A percentile compares a stretch with the other conserved stretches of the same genome.
Evolutionary conservation across 2,888 invertebrate genomes (phyloP).

Genomic region (Drosophila formosana): DNA sequence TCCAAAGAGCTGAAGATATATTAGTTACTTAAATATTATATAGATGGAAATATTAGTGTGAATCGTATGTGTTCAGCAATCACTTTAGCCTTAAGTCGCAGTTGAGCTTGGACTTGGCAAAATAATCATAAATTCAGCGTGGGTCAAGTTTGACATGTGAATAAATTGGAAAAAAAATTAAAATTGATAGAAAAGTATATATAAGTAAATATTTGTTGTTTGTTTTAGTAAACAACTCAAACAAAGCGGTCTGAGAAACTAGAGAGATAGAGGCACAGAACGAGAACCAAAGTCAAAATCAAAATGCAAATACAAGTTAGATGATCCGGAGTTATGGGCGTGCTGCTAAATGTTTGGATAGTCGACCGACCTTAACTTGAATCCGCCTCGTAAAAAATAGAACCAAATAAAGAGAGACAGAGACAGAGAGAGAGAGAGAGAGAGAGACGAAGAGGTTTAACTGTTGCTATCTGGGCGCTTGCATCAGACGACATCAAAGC

Average conservation of each 20-base stretch:
- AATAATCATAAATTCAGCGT: slow-evolving; percentile 16
- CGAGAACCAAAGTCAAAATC: slow-evolving; percentile 44
- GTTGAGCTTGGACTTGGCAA: slow-evolving; percentile 29
- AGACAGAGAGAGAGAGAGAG: neutral
- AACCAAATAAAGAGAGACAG: slow-evolving; percentile 8
- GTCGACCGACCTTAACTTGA: slow-evolving; percentile 33
- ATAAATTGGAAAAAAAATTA: slow-evolving; percentile 14
- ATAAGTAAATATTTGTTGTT: slow-evolving; percentile 9
- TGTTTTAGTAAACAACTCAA: slow-evolving; percentile 42
- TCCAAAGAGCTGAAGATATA: neutral
- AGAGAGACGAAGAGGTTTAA: slow-evolving; percentile 20
- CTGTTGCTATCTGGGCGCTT: slow-evolving; percentile 64
- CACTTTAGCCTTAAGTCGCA: slow-evolving; percentile 7
- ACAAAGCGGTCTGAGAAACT: slow-evolving; percentile 9
- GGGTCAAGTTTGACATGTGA: slow-evolving; percentile 37
- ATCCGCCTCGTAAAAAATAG: slow-evolving; percentile 60
- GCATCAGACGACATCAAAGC: slow-evolving; percentile 71
- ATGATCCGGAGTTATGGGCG: slow-evolving; percentile 63
- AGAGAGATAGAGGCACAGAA: slow-evolving; percentile 41
- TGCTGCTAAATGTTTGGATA: slow-evolving; percentile 38
- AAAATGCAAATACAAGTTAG: slow-evolving; percentile 73
- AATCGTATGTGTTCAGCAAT: neutral
- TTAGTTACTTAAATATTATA: neutral
- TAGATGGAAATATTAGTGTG: neutral
- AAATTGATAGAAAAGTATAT: slow-evolving; percentile 2